These are phyloP conservation scores for Sipunculus nudus DNA, from an alignment of 2,888 invertebrate species.

Conservation along the genomic window DNA sequence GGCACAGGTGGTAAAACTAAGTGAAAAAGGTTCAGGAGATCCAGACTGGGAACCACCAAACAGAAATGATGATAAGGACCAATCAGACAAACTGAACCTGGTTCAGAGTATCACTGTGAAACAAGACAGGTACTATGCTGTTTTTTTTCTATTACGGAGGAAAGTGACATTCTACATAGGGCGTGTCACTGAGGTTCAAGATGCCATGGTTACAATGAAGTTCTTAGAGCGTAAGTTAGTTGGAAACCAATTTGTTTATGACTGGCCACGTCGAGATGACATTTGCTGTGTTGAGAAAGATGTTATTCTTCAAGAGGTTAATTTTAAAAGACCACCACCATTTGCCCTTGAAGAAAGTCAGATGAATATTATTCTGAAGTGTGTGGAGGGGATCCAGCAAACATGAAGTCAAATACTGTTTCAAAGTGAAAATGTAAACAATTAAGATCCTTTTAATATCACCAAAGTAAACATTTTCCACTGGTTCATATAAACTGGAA, in stretches of 20 bases:
- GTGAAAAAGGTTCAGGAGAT: not conserved
- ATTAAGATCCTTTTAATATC: too few relatives aligned
- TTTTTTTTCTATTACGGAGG: not conserved
- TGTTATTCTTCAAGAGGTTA: conserved; percentile 1
- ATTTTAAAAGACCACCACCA: conserved; percentile 3
- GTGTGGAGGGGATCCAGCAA: not conserved
- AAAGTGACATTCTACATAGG: conserved; percentile 8
- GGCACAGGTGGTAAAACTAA: not conserved
- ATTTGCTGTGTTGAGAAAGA: not conserved
- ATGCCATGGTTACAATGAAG: not conserved
- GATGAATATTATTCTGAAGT: not conserved
- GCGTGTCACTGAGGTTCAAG: not conserved
- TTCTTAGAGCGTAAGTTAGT: conserved; percentile 9
- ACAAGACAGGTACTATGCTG: conserved; percentile 3
- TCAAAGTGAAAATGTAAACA: too few relatives aligned
- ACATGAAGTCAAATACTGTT: too few relatives aligned
- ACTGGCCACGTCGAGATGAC: conserved; percentile 15
- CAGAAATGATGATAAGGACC: not conserved
- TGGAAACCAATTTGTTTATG: not conserved
- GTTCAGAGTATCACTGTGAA: not conserved
- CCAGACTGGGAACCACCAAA: not conserved
- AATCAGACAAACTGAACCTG: not conserved
- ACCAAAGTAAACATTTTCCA: too few relatives aligned
- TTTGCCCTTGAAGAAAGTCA: conserved; percentile 2
- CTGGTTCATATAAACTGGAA: too few relatives aligned